A percentile compares a stretch with the other conserved stretches of the same genome.
Evolutionary conservation across 37 sponge, comb jelly and placozoan species (phyloP).

Genomic region (Axinella damicornis): DNA sequence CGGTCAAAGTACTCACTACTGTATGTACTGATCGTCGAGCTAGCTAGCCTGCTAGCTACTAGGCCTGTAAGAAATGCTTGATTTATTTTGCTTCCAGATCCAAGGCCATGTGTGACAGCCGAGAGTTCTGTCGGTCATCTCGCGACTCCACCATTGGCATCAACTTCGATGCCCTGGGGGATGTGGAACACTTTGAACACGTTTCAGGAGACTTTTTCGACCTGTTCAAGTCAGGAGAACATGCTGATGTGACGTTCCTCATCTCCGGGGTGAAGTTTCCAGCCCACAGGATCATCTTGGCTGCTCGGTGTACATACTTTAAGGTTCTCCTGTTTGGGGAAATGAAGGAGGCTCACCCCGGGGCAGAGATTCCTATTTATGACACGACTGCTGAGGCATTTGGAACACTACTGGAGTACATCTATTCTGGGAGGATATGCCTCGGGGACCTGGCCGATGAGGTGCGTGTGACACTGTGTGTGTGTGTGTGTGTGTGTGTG

Average conservation of each 20-base stretch:
- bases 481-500: too few relatives aligned
- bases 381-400: slow-evolving; percentile 87
- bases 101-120: slow-evolving; percentile 63
- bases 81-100: too few relatives aligned
- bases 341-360: slow-evolving; percentile 83
- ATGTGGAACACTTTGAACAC: slow-evolving; percentile 89
- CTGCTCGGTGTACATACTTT: slow-evolving; percentile 84
- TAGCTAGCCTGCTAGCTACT: too few relatives aligned
- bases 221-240: slow-evolving; percentile 66
- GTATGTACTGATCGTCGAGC: too few relatives aligned
- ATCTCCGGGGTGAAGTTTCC: slow-evolving; percentile 71
- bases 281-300: slow-evolving; percentile 79
- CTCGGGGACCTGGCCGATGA: slow-evolving; percentile 75
- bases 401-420: slow-evolving; percentile 70
- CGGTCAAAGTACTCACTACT: too few relatives aligned
- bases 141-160: slow-evolving; percentile 85
- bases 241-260: slow-evolving; percentile 82
- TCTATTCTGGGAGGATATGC: slow-evolving; percentile 81
- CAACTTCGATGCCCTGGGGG: slow-evolving; percentile 87
- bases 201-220: slow-evolving; percentile 77
- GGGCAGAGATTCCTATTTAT: slow-evolving; percentile 47
- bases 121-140: slow-evolving; percentile 87
- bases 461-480: slow-evolving; percentile 54
- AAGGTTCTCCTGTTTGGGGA: slow-evolving; percentile 81
- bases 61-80: too few relatives aligned